phyloP scores from a whole-genome alignment of 1,140 invertebrate species.

The Neodiprion virginianus region DNA sequence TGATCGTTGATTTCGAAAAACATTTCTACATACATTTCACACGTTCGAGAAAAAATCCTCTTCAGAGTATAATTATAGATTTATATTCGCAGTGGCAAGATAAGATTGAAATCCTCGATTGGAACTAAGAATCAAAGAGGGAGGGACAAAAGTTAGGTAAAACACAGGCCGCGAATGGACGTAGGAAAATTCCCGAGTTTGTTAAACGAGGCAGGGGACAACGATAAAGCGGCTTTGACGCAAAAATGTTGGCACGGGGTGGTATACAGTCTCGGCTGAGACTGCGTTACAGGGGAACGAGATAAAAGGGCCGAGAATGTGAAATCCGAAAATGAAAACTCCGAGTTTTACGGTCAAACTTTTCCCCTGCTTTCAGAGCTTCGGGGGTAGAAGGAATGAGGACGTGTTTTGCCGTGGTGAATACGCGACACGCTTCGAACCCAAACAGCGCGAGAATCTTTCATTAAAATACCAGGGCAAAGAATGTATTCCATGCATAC shows the following conservation, averaged over 20 bases:
- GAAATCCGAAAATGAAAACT: conserved; percentile 2
- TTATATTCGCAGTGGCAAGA: too few relatives aligned
- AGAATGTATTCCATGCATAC: conserved; percentile 6
- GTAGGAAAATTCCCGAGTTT: neutral
- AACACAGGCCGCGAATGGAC: neutral
- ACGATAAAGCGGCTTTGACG: neutral
- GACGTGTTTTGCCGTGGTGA: neutral
- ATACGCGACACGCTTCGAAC: neutral
- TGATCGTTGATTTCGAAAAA: too few relatives aligned
- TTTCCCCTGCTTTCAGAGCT: neutral
- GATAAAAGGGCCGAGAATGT: neutral
- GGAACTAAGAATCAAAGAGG: too few relatives aligned
- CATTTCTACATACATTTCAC: too few relatives aligned
- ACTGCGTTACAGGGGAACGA: neutral
- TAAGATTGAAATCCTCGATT: too few relatives aligned
- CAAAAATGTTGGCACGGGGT: neutral
- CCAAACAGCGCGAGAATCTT: neutral
- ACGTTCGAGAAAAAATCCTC: too few relatives aligned
- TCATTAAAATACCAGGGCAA: conserved; percentile 1
- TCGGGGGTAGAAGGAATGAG: neutral
- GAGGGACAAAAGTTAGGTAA: neutral
- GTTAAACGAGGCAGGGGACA: neutral
- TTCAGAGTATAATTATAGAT: too few relatives aligned
- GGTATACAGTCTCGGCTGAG: neutral
- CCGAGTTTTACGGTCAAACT: neutral